A percentile compares a stretch with the other conserved stretches of the same genome.
These are phyloP conservation scores for Euplagia quadripunctaria DNA, from an alignment of 2,888 invertebrate species.

Conservation along the genomic window DNA sequence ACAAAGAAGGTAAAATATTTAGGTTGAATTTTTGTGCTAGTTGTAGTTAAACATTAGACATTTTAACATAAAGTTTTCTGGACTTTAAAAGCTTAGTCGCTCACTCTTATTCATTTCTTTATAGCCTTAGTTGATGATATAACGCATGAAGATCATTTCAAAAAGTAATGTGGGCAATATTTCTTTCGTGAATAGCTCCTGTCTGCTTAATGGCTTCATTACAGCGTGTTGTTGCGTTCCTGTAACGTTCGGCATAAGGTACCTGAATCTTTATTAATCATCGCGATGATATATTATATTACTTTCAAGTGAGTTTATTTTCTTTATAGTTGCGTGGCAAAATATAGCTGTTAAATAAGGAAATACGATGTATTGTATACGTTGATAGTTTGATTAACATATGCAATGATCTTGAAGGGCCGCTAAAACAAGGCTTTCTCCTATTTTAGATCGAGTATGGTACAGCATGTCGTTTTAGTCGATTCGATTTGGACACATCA, in stretches of 20 bases:
- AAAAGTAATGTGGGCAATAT: slow-evolving; percentile 19
- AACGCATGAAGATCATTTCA: slow-evolving; percentile 6
- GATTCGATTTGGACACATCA: too few relatives aligned
- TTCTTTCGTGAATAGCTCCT: slow-evolving; percentile 15
- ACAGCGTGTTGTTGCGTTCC: slow-evolving; percentile 15
- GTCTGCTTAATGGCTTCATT: slow-evolving; percentile 24
- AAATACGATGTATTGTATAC: not conserved
- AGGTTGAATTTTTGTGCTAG: too few relatives aligned
- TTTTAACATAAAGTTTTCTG: too few relatives aligned
- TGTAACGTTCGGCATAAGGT: slow-evolving; percentile 5
- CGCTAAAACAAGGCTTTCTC: too few relatives aligned
- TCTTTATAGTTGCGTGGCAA: not conserved
- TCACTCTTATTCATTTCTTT: too few relatives aligned
- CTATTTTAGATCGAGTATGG: too few relatives aligned
- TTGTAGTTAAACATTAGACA: too few relatives aligned
- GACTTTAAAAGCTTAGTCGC: too few relatives aligned
- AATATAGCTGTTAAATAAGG: not conserved
- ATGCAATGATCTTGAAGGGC: too few relatives aligned
- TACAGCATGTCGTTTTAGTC: too few relatives aligned
- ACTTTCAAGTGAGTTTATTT: slow-evolving; percentile 12
- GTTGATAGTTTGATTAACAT: not conserved
- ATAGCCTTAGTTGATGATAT: not conserved
- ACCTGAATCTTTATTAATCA: slow-evolving; percentile 13
- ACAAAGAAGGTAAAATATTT: too few relatives aligned
- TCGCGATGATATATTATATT: slow-evolving; percentile 12